Percentiles rank a stretch among this genome's conserved stretches.
phyloP scores from a whole-genome alignment of 2,888 invertebrate species.

The Hemistola chrysoprasaria region DNA sequence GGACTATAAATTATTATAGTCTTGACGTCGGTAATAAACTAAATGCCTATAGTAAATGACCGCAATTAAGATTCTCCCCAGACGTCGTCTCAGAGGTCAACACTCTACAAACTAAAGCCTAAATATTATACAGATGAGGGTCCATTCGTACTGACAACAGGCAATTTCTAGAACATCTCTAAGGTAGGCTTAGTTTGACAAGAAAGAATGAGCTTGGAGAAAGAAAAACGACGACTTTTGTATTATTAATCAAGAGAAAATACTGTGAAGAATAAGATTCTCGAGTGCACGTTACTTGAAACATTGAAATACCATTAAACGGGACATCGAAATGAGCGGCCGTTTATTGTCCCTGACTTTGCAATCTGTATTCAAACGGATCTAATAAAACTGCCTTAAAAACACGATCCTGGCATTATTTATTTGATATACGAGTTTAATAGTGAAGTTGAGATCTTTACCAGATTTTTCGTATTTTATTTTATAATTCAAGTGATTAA shows the following conservation, averaged over 20 bases:
- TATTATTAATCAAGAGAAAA: constrained; percentile 28
- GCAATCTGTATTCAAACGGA: constrained; percentile 29
- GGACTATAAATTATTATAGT: too few relatives aligned
- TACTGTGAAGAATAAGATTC: constrained; percentile 18
- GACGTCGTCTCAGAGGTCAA: too few relatives aligned
- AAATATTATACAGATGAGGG: constrained; percentile 16
- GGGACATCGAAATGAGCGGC: too few relatives aligned
- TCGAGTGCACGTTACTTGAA: constrained; percentile 20
- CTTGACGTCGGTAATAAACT: neutral
- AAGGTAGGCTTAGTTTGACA: constrained; percentile 24
- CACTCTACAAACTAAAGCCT: constrained; percentile 1
- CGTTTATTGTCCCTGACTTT: constrained; percentile 30
- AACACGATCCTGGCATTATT: constrained; percentile 28
- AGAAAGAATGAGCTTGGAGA: constrained; percentile 28
- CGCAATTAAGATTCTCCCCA: too few relatives aligned
- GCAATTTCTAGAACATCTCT: constrained; percentile 17
- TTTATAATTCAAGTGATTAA: too few relatives aligned
- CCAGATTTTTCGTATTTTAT: too few relatives aligned
- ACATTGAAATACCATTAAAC: constrained; percentile 35
- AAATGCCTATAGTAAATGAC: too few relatives aligned
- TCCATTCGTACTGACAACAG: constrained; percentile 4
- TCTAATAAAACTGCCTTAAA: constrained; percentile 30
- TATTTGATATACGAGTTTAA: constrained; percentile 3
- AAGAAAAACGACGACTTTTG: constrained; percentile 28
- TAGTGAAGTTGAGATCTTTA: too few relatives aligned